Percentiles rank a stretch among this genome's conserved stretches.
phyloP scores from a whole-genome alignment of 2,113 vertebrate genomes.

The Himantopus leucocephalus region DNA sequence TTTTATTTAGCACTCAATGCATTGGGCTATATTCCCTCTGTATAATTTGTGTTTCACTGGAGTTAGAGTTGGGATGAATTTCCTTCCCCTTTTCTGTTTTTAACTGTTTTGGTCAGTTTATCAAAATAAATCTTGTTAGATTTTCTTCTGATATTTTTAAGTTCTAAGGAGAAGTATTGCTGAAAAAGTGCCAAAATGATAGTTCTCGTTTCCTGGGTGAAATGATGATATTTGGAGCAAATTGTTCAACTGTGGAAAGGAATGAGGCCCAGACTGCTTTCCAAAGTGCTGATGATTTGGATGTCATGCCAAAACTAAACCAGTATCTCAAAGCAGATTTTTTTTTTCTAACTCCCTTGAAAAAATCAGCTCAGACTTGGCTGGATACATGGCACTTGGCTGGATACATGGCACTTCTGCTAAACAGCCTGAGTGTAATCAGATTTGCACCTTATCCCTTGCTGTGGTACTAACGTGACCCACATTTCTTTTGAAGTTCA shows the following conservation, averaged over 20 bases:
- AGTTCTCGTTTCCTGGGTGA: not conserved
- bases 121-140: not conserved
- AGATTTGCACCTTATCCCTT: not conserved
- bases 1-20: not conserved
- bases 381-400: not conserved
- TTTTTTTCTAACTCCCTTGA: not conserved
- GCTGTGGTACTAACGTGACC: not conserved
- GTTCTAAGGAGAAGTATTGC: not conserved
- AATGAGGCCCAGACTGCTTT: not conserved
- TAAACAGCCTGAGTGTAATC: not conserved
- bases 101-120: not conserved
- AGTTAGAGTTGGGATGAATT: not conserved
- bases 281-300: not conserved
- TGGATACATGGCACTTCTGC: not conserved
- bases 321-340: not conserved
- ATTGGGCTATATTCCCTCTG: not conserved
- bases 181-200: not conserved
- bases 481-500: not conserved
- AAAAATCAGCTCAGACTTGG: not conserved
- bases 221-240: not conserved
- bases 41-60: not conserved
- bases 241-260: not conserved
- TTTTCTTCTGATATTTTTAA: not conserved
- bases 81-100: not conserved
- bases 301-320: not conserved